A percentile compares a stretch with the other conserved stretches of the same genome.
These are phyloP conservation scores for Synaphobranchus kaupii DNA, from an alignment of 2,797 vertebrate genomes.

Conservation along the genomic window DNA sequence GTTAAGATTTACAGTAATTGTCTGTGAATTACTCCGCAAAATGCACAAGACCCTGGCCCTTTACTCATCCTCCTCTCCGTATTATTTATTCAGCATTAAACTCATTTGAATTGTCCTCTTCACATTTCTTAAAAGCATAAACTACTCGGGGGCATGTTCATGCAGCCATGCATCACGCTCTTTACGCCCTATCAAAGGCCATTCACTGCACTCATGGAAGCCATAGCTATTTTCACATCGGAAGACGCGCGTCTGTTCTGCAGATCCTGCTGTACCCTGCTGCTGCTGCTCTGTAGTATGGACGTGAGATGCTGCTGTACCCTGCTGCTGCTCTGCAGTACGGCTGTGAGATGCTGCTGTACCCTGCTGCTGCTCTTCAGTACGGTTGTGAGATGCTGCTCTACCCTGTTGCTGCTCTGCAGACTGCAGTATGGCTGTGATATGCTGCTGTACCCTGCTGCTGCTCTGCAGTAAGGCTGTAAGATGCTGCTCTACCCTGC, in stretches of 20 bases:
- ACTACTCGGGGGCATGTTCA: slow-evolving; percentile 63
- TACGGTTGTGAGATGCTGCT: not conserved
- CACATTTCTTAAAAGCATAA: slow-evolving; percentile 65
- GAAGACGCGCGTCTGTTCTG: not conserved
- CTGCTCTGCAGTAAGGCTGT: not conserved
- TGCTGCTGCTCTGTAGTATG: not conserved
- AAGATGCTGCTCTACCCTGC: not conserved
- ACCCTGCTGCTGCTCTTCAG: not conserved
- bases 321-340: not conserved
- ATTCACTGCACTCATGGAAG: slow-evolving; percentile 39
- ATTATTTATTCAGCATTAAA: slow-evolving; percentile 74
- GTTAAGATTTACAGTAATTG: slow-evolving; percentile 43
- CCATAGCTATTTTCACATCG: slow-evolving; percentile 35
- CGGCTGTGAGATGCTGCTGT: not conserved
- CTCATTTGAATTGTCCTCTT: slow-evolving; percentile 54
- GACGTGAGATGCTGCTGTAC: not conserved
- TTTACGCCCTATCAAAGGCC: slow-evolving; percentile 45
- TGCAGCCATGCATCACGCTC: slow-evolving; percentile 57
- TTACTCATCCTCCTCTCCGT: slow-evolving; percentile 58
- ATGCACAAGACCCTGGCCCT: slow-evolving; percentile 40
- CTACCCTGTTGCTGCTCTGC: not conserved
- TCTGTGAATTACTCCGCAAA: slow-evolving; percentile 39
- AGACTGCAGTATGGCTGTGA: not conserved
- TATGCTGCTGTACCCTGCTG: not conserved
- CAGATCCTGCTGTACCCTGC: not conserved